A percentile compares a stretch with the other conserved stretches of the same genome.
phyloP scores from a whole-genome alignment of 2,113 vertebrate species.

The Brachyhypopomus gauderio region DNA sequence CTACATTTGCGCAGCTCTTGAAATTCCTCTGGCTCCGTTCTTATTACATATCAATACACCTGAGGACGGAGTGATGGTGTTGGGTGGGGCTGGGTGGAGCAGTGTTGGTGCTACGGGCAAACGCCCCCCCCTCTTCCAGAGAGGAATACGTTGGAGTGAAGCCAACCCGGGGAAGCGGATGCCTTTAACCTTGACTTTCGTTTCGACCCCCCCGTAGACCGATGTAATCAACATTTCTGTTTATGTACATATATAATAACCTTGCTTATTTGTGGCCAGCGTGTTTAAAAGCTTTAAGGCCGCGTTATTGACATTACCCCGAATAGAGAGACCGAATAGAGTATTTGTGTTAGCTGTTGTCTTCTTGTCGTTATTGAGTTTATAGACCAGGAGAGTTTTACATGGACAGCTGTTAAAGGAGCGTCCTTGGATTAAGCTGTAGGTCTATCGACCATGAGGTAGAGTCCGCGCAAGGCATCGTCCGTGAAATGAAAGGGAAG shows the following conservation, averaged over 20 bases:
- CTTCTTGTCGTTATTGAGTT: not conserved
- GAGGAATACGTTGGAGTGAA: constrained; percentile 3
- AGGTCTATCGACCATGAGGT: too few relatives aligned
- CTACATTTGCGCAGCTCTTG: constrained; percentile 68
- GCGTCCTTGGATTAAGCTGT: too few relatives aligned
- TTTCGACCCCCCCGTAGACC: constrained; percentile 7
- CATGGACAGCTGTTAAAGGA: too few relatives aligned
- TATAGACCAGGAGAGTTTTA: too few relatives aligned
- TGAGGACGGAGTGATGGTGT: not conserved
- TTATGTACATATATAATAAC: not conserved
- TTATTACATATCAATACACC: constrained; percentile 53
- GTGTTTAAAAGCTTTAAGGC: constrained; percentile 40
- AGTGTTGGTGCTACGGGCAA: not conserved
- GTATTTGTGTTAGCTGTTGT: not conserved
- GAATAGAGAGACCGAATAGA: constrained; percentile 19
- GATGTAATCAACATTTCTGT: not conserved
- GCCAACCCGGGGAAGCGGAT: not conserved
- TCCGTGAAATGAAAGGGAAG: too few relatives aligned
- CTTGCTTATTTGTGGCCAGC: constrained; percentile 17
- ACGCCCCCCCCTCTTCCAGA: not conserved
- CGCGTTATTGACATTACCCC: constrained; percentile 18
- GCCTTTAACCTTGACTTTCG: constrained; percentile 29
- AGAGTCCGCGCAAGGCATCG: too few relatives aligned
- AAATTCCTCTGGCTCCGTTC: constrained; percentile 56
- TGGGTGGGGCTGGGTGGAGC: not conserved